Percentiles rank a stretch among this genome's conserved stretches.
These are phyloP conservation scores for Chromobotia macracanthus DNA, from an alignment of 2,797 vertebrate genomes.

Conservation along the genomic window DNA sequence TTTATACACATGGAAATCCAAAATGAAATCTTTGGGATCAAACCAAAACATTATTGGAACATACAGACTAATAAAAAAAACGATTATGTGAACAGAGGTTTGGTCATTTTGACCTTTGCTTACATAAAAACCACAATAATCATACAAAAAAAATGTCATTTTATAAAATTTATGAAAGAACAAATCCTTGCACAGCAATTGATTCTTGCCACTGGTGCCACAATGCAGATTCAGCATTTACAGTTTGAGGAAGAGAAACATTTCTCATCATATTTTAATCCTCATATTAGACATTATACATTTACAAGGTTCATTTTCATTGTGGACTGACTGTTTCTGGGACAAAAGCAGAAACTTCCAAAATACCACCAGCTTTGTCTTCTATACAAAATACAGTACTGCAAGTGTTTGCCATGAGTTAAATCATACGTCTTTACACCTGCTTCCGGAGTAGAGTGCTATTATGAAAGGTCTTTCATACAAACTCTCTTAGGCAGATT, in stretches of 20 bases:
- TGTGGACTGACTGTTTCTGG: conserved; percentile 4
- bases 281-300: neutral
- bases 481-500: conserved; percentile 13
- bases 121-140: neutral
- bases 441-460: conserved; percentile 29
- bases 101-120: conserved; percentile 3
- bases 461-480: conserved; percentile 13
- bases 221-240: conserved; percentile 18
- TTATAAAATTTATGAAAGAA: neutral
- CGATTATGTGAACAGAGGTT: neutral
- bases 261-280: neutral
- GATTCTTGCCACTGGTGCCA: conserved; percentile 32
- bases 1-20: neutral
- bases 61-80: neutral
- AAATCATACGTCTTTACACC: conserved; percentile 29
- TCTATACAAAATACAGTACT: conserved; percentile 57
- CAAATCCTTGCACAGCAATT: conserved; percentile 34
- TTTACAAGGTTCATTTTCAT: neutral
- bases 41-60: neutral
- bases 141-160: neutral
- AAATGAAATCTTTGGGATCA: neutral
- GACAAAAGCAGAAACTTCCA: conserved; percentile 41
- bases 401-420: conserved; percentile 24
- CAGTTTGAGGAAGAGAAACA: neutral
- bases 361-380: conserved; percentile 55